Conservation (phyloP, 92 coral and sea anemone species). For the Actinernus sp. region DNA sequence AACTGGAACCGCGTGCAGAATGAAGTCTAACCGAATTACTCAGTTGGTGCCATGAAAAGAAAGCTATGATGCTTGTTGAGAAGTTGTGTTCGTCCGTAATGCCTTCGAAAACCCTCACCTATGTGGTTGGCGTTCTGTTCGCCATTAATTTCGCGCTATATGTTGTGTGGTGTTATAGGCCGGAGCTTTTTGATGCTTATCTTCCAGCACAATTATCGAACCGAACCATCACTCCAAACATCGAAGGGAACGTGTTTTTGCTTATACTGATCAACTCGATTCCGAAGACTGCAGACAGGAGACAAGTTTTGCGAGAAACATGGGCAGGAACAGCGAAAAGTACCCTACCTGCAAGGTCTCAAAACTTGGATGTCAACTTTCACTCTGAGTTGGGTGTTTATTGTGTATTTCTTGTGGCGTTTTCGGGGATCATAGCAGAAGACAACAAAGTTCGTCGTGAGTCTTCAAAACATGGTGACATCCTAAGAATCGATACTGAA, state of each 20-base stretch:
- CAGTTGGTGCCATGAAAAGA: too few relatives aligned
- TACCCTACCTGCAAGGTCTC: constrained; percentile 4
- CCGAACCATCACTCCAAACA: not conserved
- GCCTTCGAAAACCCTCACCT: not conserved
- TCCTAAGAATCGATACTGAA: constrained; percentile 6
- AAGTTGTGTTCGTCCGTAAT: too few relatives aligned
- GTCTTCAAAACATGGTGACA: constrained; percentile 16
- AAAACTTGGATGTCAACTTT: not conserved
- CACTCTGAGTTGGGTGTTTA: constrained; percentile 16
- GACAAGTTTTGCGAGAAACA: constrained; percentile 25
- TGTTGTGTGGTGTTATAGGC: not conserved
- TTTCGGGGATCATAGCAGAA: constrained; percentile 12
- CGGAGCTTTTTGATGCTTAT: not conserved
- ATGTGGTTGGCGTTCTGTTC: not conserved
- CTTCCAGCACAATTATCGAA: not conserved
- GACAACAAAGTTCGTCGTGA: constrained; percentile 13
- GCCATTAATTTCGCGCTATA: not conserved
- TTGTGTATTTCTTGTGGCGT: constrained; percentile 26
- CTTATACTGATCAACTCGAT: constrained; percentile 31
- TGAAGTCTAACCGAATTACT: too few relatives aligned
- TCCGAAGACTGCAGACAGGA: constrained; percentile 23
- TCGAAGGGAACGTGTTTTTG: constrained; percentile 21
- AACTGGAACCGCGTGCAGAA: too few relatives aligned
- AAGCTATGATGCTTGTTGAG: too few relatives aligned
- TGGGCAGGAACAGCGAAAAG: constrained; percentile 30